phyloP scores from a whole-genome alignment of 2,888 invertebrate genomes.

The Tineola bisselliella region DNA sequence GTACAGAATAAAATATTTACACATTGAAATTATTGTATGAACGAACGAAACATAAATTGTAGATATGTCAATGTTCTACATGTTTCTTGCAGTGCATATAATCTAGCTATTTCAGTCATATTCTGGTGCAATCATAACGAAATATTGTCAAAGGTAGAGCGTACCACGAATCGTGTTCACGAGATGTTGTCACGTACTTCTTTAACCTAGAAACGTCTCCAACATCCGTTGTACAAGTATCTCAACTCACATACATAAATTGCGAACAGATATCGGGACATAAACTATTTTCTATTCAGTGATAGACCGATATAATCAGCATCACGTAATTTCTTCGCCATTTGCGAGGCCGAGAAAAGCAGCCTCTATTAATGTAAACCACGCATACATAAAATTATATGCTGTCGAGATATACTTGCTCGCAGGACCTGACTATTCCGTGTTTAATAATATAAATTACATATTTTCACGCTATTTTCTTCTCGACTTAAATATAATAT shows the following conservation, averaged over 20 bases:
- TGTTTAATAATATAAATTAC: no score
- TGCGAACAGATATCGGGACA: slow-evolving; percentile 3
- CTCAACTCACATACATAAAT: slow-evolving; percentile 12
- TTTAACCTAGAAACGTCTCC: slow-evolving; percentile 18
- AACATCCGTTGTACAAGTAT: slow-evolving; percentile 12
- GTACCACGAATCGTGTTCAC: background rate
- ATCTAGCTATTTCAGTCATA: background rate
- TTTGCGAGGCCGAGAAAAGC: slow-evolving; percentile 11
- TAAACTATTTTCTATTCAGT: slow-evolving; percentile 14
- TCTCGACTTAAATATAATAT: no score
- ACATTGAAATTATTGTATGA: no score
- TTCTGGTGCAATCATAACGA: background rate
- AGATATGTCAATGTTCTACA: background rate
- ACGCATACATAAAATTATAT: background rate
- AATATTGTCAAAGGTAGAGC: background rate
- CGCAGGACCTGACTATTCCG: no score
- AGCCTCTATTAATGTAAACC: background rate
- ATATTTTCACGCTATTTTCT: no score
- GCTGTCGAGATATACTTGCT: background rate
- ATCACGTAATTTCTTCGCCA: slow-evolving; percentile 12
- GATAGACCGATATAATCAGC: slow-evolving; percentile 13
- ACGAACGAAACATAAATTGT: background rate
- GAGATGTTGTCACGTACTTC: slow-evolving; percentile 20
- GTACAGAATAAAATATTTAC: no score
- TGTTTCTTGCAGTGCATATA: background rate